phyloP scores from a whole-genome alignment of 2,888 invertebrate genomes.

The Galerucella nymphaeae region DNA sequence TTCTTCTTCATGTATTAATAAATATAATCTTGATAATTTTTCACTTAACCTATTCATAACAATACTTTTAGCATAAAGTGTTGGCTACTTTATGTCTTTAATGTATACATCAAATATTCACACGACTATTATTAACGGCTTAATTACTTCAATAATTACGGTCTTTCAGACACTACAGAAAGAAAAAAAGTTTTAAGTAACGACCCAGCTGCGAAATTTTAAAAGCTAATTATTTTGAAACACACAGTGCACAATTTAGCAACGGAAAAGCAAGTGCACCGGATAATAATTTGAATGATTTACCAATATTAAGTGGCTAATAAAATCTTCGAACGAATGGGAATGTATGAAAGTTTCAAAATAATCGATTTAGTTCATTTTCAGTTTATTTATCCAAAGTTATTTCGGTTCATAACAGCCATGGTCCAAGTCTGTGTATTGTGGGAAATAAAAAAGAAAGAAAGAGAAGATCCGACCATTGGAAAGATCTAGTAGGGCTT shows the following conservation, averaged over 20 bases:
- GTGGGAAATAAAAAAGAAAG: too few relatives aligned
- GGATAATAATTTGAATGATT: neutral
- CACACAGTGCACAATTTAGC: neutral
- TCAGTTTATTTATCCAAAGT: too few relatives aligned
- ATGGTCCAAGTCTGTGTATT: too few relatives aligned
- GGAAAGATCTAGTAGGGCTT: too few relatives aligned
- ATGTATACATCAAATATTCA: neutral
- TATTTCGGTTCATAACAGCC: too few relatives aligned
- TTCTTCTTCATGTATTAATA: too few relatives aligned
- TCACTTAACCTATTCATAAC: neutral
- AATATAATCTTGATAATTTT: neutral
- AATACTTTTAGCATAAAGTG: neutral
- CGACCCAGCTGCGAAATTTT: conserved; percentile 1
- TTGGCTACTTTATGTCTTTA: neutral
- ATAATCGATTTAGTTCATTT: too few relatives aligned
- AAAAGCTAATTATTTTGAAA: neutral
- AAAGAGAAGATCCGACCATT: too few relatives aligned
- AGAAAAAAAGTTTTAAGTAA: conserved; percentile 2
- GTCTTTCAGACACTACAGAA: neutral
- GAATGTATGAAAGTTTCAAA: too few relatives aligned
- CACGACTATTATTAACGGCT: neutral
- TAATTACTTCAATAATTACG: neutral
- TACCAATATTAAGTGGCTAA: too few relatives aligned
- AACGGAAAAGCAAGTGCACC: neutral
- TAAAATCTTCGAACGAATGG: too few relatives aligned